Conservation (phyloP, 1,140 invertebrate species). For the Zaprionus davidi region DNA sequence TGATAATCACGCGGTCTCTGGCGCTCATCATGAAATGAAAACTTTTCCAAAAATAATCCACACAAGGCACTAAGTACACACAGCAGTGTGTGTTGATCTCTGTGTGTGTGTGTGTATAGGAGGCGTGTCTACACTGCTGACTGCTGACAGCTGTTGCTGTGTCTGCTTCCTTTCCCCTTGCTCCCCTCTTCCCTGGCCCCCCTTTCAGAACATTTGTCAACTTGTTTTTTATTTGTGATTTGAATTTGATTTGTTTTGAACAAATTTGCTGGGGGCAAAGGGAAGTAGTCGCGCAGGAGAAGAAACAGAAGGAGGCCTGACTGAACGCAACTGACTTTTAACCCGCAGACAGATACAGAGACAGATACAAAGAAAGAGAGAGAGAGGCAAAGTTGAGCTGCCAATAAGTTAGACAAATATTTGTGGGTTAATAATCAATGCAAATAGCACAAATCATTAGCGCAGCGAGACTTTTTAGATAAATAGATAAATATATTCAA, state of each 20-base stretch:
- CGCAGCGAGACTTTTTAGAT: not conserved
- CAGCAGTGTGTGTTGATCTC: not conserved
- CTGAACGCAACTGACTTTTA: too few species aligned
- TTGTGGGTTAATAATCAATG: not conserved
- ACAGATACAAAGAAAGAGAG: not conserved
- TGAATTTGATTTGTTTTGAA: slow-evolving; percentile 30
- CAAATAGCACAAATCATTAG: slow-evolving; percentile 8
- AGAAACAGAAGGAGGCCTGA: too few species aligned
- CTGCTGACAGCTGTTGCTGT: slow-evolving; percentile 37
- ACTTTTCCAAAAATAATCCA: slow-evolving; percentile 69
- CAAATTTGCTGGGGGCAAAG: slow-evolving; percentile 22
- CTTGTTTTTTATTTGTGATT: slow-evolving; percentile 43
- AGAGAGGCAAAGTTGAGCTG: not conserved
- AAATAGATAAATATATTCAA: not conserved
- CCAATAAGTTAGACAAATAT: slow-evolving; percentile 23
- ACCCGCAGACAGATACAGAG: not conserved
- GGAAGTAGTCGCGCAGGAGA: too few species aligned
- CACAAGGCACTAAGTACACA: slow-evolving; percentile 18
- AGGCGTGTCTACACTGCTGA: slow-evolving; percentile 34
- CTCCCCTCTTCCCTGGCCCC: too few species aligned
- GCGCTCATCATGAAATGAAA: slow-evolving; percentile 44
- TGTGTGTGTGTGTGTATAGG: slow-evolving; percentile 9
- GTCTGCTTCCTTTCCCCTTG: not conserved
- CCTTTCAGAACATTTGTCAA: slow-evolving; percentile 38
- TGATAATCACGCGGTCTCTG: slow-evolving; percentile 62